A percentile compares a stretch with the other conserved stretches of the same genome.
These are phyloP conservation scores for Kryphioiulus occultus DNA, from an alignment of 2,888 invertebrate species.

Conservation along the genomic window DNA sequence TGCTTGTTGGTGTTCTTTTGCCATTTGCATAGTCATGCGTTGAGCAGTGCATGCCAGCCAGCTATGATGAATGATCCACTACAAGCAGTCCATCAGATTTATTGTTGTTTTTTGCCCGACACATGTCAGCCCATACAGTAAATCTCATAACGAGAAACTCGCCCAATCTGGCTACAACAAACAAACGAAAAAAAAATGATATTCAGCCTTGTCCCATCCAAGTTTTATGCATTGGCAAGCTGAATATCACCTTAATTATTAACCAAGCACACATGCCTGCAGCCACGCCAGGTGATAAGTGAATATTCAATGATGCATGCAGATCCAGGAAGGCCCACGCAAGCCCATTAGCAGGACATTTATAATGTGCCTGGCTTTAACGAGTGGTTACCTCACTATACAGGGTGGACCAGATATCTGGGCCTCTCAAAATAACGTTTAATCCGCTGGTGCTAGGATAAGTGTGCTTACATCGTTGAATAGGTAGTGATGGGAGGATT, in stretches of 20 bases:
- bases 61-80: background rate
- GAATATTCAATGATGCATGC: background rate
- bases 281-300: background rate
- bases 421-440: too few species aligned
- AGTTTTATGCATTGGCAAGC: background rate
- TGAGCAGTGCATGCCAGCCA: background rate
- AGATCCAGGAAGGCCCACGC: background rate
- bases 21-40: conserved; percentile 23
- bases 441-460: too few species aligned
- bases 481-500: too few species aligned
- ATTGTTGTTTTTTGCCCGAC: background rate
- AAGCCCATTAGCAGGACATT: background rate
- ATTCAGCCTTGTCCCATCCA: background rate
- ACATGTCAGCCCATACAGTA: conserved; percentile 4
- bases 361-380: background rate
- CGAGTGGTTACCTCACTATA: background rate
- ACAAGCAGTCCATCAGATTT: conserved; percentile 1
- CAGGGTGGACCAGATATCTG: too few species aligned
- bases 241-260: background rate
- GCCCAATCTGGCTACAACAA: background rate
- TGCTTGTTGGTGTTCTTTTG: background rate
- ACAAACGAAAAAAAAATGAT: background rate
- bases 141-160: background rate
- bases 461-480: too few species aligned
- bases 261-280: background rate